Percentiles rank a stretch among this genome's conserved stretches.
These are phyloP conservation scores for Berghia stephanieae DNA, from an alignment of 1,140 invertebrate species.

Conservation along the genomic window DNA sequence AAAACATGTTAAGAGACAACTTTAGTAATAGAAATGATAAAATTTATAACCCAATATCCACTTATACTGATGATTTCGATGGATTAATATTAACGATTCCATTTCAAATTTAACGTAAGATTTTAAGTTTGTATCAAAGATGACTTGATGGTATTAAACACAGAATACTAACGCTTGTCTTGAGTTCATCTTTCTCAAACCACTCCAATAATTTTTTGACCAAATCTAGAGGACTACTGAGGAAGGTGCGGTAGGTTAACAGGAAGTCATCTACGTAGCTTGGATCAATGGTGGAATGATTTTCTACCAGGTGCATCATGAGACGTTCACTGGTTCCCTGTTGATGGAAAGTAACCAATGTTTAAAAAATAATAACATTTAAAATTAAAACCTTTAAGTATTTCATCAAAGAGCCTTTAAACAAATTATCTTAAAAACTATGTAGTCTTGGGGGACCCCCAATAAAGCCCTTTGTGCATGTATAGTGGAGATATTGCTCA, in stretches of 20 bases:
- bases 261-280: constrained; percentile 99
- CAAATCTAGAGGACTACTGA: constrained; percentile 83
- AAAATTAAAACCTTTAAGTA: neutral
- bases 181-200: constrained; percentile 72
- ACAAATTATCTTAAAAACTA: too few relatives aligned
- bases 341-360: neutral
- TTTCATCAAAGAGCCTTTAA: too few relatives aligned
- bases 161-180: constrained; percentile 22
- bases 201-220: constrained; percentile 88
- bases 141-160: neutral
- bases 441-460: too few relatives aligned
- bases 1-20: too few relatives aligned
- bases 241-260: constrained; percentile 96
- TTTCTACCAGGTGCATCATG: constrained; percentile 93
- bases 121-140: too few relatives aligned
- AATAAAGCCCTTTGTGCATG: too few relatives aligned
- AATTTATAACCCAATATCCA: too few relatives aligned
- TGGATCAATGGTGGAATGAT: constrained; percentile 87
- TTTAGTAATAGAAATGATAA: too few relatives aligned
- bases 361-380: neutral
- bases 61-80: too few relatives aligned
- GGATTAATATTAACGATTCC: too few relatives aligned
- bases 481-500: too few relatives aligned
- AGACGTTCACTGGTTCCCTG: constrained; percentile 88
- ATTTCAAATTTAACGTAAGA: too few relatives aligned